phyloP scores from a whole-genome alignment of 1,140 invertebrate genomes.

The Argopecten irradians region DNA sequence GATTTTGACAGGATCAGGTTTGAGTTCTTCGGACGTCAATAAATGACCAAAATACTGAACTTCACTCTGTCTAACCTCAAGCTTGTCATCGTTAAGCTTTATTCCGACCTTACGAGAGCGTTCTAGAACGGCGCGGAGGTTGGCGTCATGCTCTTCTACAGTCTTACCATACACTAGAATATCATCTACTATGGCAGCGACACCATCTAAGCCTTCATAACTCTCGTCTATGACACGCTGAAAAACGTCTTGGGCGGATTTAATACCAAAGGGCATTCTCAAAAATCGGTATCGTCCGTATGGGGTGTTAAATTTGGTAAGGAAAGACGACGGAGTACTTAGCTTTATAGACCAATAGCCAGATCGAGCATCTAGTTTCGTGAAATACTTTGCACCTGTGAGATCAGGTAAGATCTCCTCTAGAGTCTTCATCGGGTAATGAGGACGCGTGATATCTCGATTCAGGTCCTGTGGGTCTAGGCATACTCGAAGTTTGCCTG shows the following conservation, averaged over 20 bases:
- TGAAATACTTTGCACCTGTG: slow-evolving; percentile 43
- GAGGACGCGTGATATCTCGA: slow-evolving; percentile 71
- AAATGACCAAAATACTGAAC: slow-evolving; percentile 59
- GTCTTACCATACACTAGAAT: slow-evolving; percentile 66
- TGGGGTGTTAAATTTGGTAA: slow-evolving; percentile 68
- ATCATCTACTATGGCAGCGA: slow-evolving; percentile 75
- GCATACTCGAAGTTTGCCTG: slow-evolving; percentile 74
- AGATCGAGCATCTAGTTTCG: slow-evolving; percentile 47
- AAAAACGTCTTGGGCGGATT: slow-evolving; percentile 63
- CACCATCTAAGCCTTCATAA: slow-evolving; percentile 67
- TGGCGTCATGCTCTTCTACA: slow-evolving; percentile 68
- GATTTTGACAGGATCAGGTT: slow-evolving; percentile 28
- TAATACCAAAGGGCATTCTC: slow-evolving; percentile 72
- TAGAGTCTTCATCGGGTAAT: slow-evolving; percentile 42
- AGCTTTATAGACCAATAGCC: slow-evolving; percentile 75
- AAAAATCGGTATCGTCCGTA: slow-evolving; percentile 72
- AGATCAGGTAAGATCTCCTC: slow-evolving; percentile 46
- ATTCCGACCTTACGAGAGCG: slow-evolving; percentile 54
- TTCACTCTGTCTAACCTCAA: slow-evolving; percentile 41
- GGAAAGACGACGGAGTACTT: slow-evolving; percentile 60
- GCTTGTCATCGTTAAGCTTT: slow-evolving; percentile 44
- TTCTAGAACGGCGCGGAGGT: slow-evolving; percentile 69
- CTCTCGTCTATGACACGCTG: slow-evolving; percentile 68
- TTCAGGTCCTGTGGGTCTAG: slow-evolving; percentile 79
- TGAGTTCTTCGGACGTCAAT: neutral